Evolutionary conservation across 1,140 invertebrate genomes (phyloP).

Genomic region (Heliothis subflexa): DNA sequence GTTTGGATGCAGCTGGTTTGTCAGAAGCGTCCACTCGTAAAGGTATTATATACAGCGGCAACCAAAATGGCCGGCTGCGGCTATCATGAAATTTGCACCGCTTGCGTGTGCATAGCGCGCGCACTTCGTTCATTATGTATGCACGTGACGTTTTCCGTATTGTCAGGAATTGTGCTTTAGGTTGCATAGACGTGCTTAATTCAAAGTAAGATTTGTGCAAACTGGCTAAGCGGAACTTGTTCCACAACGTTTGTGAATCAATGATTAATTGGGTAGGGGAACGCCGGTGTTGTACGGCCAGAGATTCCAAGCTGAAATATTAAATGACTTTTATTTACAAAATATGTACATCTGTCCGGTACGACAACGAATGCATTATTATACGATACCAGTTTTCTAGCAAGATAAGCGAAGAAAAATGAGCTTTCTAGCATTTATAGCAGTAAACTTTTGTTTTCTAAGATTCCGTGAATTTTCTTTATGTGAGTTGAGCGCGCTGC

Average conservation of each 20-base stretch:
- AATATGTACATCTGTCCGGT: not conserved
- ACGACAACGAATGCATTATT: not conserved
- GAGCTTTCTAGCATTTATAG: not conserved
- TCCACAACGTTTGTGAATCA: constrained; percentile 21
- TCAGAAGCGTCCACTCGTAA: constrained; percentile 44
- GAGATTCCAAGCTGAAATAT: too few relatives aligned
- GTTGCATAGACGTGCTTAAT: constrained; percentile 11
- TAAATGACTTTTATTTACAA: too few relatives aligned
- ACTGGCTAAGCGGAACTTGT: not conserved
- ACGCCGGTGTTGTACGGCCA: not conserved
- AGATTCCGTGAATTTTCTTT: constrained; percentile 20
- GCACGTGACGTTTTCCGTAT: constrained; percentile 32
- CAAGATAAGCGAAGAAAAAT: constrained; percentile 20
- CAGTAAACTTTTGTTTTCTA: constrained; percentile 36
- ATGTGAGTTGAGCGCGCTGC: not conserved
- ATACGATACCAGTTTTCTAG: constrained; percentile 1
- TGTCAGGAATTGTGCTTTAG: constrained; percentile 37
- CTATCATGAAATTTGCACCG: constrained; percentile 38
- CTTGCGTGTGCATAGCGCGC: constrained; percentile 31
- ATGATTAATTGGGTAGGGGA: constrained; percentile 19
- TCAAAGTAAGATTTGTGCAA: constrained; percentile 16
- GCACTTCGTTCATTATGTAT: constrained; percentile 41
- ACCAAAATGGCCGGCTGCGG: constrained; percentile 29
- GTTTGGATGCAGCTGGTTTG: constrained; percentile 40
- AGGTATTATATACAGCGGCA: constrained; percentile 39